Percentiles rank a stretch among this genome's conserved stretches.
phyloP scores from a whole-genome alignment of 2,113 vertebrate genomes.

The Anser cygnoides region DNA sequence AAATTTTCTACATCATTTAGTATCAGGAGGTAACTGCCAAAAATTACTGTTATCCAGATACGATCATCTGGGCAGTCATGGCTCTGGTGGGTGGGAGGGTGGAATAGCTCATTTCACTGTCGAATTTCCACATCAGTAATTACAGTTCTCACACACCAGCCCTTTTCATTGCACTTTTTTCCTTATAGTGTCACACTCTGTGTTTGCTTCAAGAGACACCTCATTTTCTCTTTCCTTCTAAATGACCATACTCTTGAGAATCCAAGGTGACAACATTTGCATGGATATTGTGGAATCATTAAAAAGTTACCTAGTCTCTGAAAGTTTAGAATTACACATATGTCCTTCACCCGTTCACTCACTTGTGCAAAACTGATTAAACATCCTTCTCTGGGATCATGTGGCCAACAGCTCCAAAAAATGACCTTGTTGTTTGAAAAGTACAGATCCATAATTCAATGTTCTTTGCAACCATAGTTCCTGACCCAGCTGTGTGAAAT shows the following conservation, averaged over 20 bases:
- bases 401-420: not conserved
- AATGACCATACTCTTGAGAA: not conserved
- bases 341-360: not conserved
- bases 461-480: not conserved
- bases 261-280: not conserved
- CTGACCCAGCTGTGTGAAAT: not conserved
- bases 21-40: not conserved
- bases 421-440: slow-evolving; percentile 1
- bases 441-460: slow-evolving; percentile 15
- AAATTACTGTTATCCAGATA: not conserved
- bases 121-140: not conserved
- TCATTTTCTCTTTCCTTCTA: not conserved
- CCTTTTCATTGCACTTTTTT: not conserved
- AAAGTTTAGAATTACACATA: not conserved
- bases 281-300: not conserved
- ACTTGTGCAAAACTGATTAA: not conserved
- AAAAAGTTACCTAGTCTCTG: not conserved
- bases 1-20: not conserved
- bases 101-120: not conserved
- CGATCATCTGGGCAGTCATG: not conserved
- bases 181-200: not conserved
- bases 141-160: not conserved
- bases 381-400: not conserved
- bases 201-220: not conserved
- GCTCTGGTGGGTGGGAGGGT: not conserved